These are phyloP conservation scores for Manis javanica DNA, from an alignment of 2,797 vertebrate genomes.

Conservation along the genomic window DNA sequence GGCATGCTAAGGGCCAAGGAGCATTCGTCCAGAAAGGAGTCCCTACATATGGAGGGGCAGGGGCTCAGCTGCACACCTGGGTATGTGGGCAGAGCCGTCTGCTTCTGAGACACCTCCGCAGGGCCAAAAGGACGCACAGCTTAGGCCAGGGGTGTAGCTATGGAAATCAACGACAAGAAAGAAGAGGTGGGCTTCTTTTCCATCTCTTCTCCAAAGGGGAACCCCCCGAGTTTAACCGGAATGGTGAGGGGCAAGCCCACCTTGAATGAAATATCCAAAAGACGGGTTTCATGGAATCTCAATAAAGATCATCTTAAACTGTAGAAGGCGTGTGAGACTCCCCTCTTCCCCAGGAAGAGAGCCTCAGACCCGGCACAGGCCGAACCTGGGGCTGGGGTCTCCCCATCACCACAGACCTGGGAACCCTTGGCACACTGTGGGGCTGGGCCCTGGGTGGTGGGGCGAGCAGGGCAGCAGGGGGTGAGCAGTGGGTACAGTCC, in stretches of 20 bases:
- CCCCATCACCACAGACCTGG: neutral
- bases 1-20: neutral
- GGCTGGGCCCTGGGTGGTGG: neutral
- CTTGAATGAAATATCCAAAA: neutral
- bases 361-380: neutral
- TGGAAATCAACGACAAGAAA: neutral
- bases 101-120: neutral
- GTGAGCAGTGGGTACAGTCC: too few relatives aligned
- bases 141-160: too few relatives aligned
- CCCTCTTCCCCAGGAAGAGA: neutral
- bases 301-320: neutral
- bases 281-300: neutral
- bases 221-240: neutral
- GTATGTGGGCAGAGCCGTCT: neutral
- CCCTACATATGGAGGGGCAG: accelerated
- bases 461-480: too few relatives aligned
- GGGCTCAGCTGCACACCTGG: neutral
- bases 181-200: neutral
- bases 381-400: neutral
- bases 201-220: neutral
- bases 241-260: neutral
- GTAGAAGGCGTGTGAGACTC: accelerated
- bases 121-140: neutral
- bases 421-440: too few relatives aligned
- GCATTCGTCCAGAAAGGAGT: neutral